Percentiles rank a stretch among this genome's conserved stretches.
Conservation (phyloP, 2,888 invertebrate species). For the Heliconius ethilla region DNA sequence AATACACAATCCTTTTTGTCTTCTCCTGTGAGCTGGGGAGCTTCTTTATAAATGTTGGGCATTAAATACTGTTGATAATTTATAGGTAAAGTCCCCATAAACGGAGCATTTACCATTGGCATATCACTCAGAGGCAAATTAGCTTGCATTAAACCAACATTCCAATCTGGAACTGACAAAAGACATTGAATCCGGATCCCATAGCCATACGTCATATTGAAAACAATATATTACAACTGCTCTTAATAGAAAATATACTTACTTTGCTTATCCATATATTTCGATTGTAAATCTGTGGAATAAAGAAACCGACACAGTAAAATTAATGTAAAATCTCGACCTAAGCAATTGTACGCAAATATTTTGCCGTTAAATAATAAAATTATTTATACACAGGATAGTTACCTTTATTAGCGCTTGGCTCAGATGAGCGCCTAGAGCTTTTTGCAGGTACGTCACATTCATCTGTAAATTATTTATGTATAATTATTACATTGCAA, state of each 20-base stretch:
- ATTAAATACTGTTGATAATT: conserved; percentile 36
- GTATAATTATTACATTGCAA: conserved; percentile 10
- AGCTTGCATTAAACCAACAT: conserved; percentile 46
- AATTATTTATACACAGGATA: neutral
- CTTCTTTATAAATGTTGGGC: conserved; percentile 22
- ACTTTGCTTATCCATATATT: conserved; percentile 41
- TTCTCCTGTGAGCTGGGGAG: conserved; percentile 11
- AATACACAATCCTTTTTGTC: conserved; percentile 51
- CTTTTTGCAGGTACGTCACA: conserved; percentile 55
- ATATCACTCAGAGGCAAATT: conserved; percentile 15
- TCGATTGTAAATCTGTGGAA: conserved; percentile 29
- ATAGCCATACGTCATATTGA: neutral
- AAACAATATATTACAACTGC: neutral
- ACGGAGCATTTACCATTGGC: conserved; percentile 39
- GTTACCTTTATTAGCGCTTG: conserved; percentile 52
- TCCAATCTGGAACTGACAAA: conserved; percentile 63
- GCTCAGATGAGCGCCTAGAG: conserved; percentile 48
- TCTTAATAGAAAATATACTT: conserved; percentile 44
- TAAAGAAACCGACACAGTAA: conserved; percentile 6
- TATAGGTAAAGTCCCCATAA: conserved; percentile 46
- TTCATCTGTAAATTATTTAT: conserved; percentile 56
- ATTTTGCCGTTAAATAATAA: neutral
- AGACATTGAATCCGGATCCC: conserved; percentile 16
- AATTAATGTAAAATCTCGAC: neutral
- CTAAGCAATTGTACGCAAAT: neutral